Base-by-base conservation (phyloP, 1,140 invertebrate genomes). In the Tigriopus japonicus region DNA sequence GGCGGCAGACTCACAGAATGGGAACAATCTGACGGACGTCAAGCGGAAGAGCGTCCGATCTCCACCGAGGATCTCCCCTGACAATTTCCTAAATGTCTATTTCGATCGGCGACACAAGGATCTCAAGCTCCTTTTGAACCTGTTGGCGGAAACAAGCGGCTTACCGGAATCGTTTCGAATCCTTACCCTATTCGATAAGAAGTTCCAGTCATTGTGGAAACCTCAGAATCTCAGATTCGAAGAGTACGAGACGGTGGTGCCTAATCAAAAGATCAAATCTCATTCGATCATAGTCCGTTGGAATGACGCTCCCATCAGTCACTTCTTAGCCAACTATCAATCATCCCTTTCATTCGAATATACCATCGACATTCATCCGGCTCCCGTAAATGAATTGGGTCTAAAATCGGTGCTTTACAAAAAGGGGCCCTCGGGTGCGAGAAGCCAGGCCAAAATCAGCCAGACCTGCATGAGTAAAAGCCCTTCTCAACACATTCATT, bases 141-240 rank as follows among this genome's bases (percentile, higher is more conserved):
- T 58, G n/a, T 35, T 58, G 55, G 55, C 55, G 6, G 55, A 58
- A 41, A 58, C 55, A 3, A 40, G 23, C 15, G 55, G 55, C 28
- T 41, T 58, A n/a, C 55, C 55, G 42, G 55, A 58, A 23, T 58
- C 55, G n/a, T 58, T 58, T 42, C 24, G 55, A 14, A 58, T 58
- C n/a, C 55, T 58, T 5, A 58, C 55, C 17, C 55, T 58, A 6
- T 58, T 58, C 35, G 55, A 58, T 23, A 58, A 58, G 42, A 58
- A 58, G 55, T 58, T 58, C 35, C 55, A 58, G 23, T 40, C 23
- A 1, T 41, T 58, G n/a, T 58, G 55, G 55, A 58, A 42, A 23
- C 55, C 55, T 49, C 55, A 58, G 35, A 42, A 41, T 17, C 24
- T 41, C 55, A 35, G 41, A 41, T 58, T 58, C 42, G 52, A 54